Conservation (phyloP, 1,140 invertebrate genomes). For the Leptoteleia sp. region DNA sequence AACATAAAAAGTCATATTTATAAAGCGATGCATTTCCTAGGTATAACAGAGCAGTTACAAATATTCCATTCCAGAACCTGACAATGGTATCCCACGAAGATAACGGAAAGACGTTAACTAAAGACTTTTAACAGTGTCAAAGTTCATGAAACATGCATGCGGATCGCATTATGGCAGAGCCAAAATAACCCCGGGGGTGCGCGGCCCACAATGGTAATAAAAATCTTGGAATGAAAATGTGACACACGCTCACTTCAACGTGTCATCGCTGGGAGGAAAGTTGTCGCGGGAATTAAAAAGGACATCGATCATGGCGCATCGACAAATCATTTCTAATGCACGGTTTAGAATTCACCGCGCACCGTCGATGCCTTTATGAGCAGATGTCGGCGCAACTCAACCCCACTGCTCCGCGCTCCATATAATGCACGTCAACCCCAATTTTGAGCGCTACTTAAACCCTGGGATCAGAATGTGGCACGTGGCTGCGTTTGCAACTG, state of each 20-base stretch:
- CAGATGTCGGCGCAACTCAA: slow-evolving; percentile 55
- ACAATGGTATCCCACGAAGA: slow-evolving; percentile 10
- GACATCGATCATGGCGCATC: slow-evolving; percentile 65
- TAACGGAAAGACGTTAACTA: background rate
- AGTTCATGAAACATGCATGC: slow-evolving; percentile 28
- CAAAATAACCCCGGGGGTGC: slow-evolving; percentile 1
- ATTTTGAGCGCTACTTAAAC: slow-evolving; percentile 60
- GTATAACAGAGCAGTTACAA: no score
- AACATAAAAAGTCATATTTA: no score
- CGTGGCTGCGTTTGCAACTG: slow-evolving; percentile 49
- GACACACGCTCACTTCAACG: slow-evolving; percentile 30
- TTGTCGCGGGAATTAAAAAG: slow-evolving; percentile 50
- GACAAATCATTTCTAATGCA: slow-evolving; percentile 74
- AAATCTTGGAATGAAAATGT: slow-evolving; percentile 34
- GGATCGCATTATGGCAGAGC: slow-evolving; percentile 1
- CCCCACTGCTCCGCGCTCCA: slow-evolving; percentile 35
- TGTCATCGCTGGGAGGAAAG: slow-evolving; percentile 34
- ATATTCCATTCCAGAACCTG: no score
- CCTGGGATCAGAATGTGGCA: slow-evolving; percentile 49
- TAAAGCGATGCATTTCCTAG: no score
- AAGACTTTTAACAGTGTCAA: background rate
- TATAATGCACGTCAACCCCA: slow-evolving; percentile 60
- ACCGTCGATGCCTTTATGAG: slow-evolving; percentile 60
- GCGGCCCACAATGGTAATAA: slow-evolving; percentile 23
- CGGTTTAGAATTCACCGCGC: slow-evolving; percentile 71